Evolutionary conservation across 2,113 vertebrate genomes (phyloP), one percentile per base, ranked within the genome.

Genomic region (Percopsis transmontana): DNA sequence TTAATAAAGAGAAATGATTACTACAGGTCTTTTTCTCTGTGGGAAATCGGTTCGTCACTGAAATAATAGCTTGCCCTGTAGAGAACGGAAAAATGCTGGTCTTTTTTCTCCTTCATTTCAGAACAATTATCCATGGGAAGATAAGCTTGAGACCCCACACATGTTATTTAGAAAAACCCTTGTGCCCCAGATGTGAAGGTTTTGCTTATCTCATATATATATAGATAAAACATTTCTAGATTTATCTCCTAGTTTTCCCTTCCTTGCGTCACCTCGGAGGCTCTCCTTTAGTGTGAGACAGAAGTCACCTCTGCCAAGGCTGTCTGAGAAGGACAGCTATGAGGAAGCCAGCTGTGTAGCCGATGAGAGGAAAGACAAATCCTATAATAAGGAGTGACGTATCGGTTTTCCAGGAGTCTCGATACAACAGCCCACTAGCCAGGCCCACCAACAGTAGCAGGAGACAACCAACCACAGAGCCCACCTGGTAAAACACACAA

Each of bases 221-320:
- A n/a, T n/a, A n/a, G n/a, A n/a, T n/a, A n/a, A n/a, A n/a, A n/a
- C n/a, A n/a, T 6, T 33, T 33, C 27, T 33, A 33, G 27, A 33
- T n/a, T n/a, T n/a, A 33, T 7, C 27, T 33, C 5, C 5, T 33
- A 33, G 27, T 7, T 33, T 7, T 33, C 27, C 27, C 27, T 33
- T 7, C 27, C 27, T 33, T 33, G 27, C 27, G 27, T 33, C 27
- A 33, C 27, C 27, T 33, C 27, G 3, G 5, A 33, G 27, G 1
- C 4, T 33, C 4, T 33, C 27, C 2, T 5, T 33, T 33, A 33
- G 27, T 7, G 5, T n/a, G 2, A 16, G 47, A 19, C 16, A 8
- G 1, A 2, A 4, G 11, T 70, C 82, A 91, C 90, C 89, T 91
- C 60, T 77, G 72, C 89, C 89, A 91, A 33, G 90, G 74, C 0